phyloP scores from a whole-genome alignment of 2,797 vertebrate genomes.

The Eulemur albifrons region DNA sequence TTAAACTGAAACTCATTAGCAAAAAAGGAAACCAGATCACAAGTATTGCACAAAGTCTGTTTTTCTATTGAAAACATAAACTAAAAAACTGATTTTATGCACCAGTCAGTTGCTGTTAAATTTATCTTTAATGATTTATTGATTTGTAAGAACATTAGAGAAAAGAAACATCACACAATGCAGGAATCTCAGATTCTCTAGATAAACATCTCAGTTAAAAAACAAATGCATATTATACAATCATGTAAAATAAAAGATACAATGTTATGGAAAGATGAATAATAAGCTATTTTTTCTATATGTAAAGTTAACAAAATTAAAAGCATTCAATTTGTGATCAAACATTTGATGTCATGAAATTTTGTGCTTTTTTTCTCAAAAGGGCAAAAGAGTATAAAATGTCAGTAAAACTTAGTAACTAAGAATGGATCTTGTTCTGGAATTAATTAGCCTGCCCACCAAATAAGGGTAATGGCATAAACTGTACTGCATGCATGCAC shows the following conservation, averaged over 20 bases:
- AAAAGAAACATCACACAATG: neutral
- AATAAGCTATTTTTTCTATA: neutral
- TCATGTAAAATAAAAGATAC: neutral
- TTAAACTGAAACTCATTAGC: neutral
- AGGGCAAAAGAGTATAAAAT: neutral
- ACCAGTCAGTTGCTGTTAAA: neutral
- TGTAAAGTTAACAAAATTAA: neutral
- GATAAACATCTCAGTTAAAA: neutral
- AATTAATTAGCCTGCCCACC: neutral
- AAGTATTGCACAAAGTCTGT: neutral
- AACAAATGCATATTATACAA: neutral
- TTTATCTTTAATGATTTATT: constrained; percentile 16
- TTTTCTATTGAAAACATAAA: neutral
- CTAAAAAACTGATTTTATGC: neutral
- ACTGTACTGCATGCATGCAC: neutral
- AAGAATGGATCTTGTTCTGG: neutral
- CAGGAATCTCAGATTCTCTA: neutral
- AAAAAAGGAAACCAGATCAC: neutral
- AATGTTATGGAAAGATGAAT: neutral
- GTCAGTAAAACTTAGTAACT: neutral
- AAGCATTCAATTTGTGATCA: neutral
- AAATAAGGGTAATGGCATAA: neutral
- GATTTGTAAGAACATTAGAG: neutral
- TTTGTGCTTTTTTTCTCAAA: neutral
- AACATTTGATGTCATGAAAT: neutral